These are phyloP conservation scores for Trogon melanurus DNA, from an alignment of 2,113 vertebrate species.

Conservation along the genomic window DNA sequence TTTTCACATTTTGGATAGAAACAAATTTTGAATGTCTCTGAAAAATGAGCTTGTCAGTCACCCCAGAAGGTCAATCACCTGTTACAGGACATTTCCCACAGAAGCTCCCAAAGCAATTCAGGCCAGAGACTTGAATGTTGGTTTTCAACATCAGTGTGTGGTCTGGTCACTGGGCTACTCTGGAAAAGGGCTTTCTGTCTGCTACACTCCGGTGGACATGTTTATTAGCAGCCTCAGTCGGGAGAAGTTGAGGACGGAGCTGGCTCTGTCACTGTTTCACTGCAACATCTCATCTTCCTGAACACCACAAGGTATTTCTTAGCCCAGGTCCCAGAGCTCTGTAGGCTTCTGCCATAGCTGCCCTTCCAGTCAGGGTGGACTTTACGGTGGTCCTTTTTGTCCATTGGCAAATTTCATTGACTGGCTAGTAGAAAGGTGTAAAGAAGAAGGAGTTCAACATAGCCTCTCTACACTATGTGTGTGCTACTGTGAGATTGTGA, in stretches of 20 bases:
- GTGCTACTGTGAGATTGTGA: not conserved
- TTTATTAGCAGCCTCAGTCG: not conserved
- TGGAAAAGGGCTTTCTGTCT: not conserved
- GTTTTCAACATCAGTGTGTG: not conserved
- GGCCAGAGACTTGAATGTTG: not conserved
- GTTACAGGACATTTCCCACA: not conserved
- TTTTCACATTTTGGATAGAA: not conserved
- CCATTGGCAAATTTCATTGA: not conserved
- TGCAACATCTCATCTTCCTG: not conserved
- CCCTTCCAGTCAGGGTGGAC: too few relatives aligned
- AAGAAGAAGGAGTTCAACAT: not conserved
- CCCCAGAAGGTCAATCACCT: not conserved
- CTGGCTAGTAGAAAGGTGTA: not conserved
- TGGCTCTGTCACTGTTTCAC: not conserved
- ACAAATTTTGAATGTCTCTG: not conserved
- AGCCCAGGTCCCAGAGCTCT: not conserved
- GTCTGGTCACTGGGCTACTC: not conserved
- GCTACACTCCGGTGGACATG: rapidly evolving
- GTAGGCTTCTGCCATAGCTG: not conserved
- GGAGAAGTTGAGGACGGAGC: not conserved
- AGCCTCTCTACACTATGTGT: not conserved
- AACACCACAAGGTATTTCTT: not conserved
- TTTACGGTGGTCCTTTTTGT: not conserved
- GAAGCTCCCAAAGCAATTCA: not conserved
- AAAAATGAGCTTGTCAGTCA: not conserved